Conservation (phyloP, 2,113 vertebrate genomes). For the Electrona antarctica region DNA sequence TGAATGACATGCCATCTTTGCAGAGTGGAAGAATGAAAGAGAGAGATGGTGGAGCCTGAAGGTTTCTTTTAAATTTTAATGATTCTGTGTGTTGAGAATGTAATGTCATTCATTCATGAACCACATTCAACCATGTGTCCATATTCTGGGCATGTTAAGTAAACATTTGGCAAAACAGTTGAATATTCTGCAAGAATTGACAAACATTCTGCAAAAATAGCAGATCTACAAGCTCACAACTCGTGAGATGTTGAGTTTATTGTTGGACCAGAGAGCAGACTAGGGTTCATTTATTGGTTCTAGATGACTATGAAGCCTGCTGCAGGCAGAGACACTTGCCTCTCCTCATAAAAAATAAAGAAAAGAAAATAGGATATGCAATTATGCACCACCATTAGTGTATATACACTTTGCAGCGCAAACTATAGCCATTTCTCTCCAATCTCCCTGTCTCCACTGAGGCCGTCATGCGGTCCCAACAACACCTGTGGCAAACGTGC, state of each 20-base stretch:
- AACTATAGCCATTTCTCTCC: background rate
- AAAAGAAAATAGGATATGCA: background rate
- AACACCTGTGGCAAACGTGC: constrained; percentile 4
- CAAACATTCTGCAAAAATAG: too few relatives aligned
- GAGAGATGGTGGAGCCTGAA: constrained; percentile 12
- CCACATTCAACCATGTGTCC: constrained; percentile 2
- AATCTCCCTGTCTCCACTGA: background rate
- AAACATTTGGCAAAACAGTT: too few relatives aligned
- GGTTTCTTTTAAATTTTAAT: constrained; percentile 46
- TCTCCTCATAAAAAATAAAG: background rate
- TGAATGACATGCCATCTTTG: background rate
- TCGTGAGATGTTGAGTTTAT: background rate
- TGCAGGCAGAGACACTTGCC: background rate
- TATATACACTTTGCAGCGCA: background rate
- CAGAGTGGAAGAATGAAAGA: constrained; percentile 3
- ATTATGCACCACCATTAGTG: background rate
- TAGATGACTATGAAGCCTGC: background rate
- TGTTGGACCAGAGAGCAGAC: background rate
- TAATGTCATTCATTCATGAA: constrained; percentile 51
- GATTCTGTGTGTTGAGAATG: constrained; percentile 24
- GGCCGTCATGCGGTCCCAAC: constrained; percentile 15
- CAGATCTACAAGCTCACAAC: background rate
- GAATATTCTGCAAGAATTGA: too few relatives aligned
- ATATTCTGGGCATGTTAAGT: too few relatives aligned
- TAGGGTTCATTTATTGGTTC: constrained; percentile 7